Evolutionary conservation across 2,797 vertebrate genomes (phyloP).

Genomic region (Cirrhinus molitorella): DNA sequence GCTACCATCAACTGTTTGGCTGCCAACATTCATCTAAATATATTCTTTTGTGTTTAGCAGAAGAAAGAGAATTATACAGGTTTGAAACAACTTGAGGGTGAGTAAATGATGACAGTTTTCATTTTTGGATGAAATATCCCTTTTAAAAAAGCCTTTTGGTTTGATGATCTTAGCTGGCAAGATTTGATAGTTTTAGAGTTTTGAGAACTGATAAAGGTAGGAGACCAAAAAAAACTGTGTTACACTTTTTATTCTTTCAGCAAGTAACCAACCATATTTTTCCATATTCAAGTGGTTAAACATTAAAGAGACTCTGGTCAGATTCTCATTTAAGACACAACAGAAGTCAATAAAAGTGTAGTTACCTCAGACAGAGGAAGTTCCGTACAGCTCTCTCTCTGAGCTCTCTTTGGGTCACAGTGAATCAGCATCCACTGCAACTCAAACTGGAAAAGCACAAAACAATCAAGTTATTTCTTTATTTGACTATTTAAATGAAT

Average conservation of each 20-base stretch:
- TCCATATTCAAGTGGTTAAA: not conserved
- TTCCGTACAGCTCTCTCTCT: conserved; percentile 84
- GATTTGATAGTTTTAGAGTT: not conserved
- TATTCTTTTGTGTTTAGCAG: not conserved
- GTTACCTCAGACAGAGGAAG: conserved; percentile 81
- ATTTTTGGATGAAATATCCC: not conserved
- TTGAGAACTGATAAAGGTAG: not conserved
- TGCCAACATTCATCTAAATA: not conserved
- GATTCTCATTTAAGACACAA: not conserved
- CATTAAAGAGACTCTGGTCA: not conserved
- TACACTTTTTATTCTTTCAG: not conserved
- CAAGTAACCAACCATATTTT: not conserved
- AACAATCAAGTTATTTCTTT: not conserved
- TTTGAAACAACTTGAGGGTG: not conserved
- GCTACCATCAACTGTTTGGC: not conserved
- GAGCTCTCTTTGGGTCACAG: conserved; percentile 85
- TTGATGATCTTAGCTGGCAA: not conserved
- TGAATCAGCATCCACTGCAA: conserved; percentile 88
- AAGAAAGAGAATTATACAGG: not conserved
- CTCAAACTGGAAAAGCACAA: conserved; percentile 76
- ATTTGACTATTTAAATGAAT: not conserved
- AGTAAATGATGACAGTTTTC: no score
- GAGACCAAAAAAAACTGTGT: not conserved
- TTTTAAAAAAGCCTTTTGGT: not conserved
- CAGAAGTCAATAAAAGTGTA: conserved; percentile 32